These are phyloP conservation scores for Macrobrachium rosenbergii DNA, from an alignment of 1,140 invertebrate species.

Conservation along the genomic window DNA sequence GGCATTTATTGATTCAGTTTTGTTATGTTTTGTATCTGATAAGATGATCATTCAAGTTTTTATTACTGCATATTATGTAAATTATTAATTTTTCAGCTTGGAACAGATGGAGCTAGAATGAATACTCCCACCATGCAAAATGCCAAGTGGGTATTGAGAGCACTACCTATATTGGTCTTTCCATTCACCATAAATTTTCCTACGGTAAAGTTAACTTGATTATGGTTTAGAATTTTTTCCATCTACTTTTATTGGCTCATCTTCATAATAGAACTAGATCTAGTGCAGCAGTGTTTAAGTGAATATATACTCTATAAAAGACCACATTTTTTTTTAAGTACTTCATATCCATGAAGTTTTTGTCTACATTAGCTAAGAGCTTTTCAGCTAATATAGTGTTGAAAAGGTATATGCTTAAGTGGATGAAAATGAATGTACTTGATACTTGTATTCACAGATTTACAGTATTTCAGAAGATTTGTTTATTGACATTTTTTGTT, in stretches of 20 bases:
- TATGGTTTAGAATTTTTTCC: constrained; percentile 24
- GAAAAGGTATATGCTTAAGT: too few relatives aligned
- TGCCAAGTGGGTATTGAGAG: constrained; percentile 82
- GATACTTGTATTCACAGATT: too few relatives aligned
- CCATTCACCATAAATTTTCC: constrained; percentile 91
- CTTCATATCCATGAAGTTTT: too few relatives aligned
- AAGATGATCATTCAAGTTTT: not conserved
- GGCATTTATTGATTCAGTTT: not conserved
- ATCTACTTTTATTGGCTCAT: not conserved
- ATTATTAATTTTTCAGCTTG: constrained; percentile 74
- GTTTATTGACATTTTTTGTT: too few relatives aligned
- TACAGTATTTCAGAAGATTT: too few relatives aligned
- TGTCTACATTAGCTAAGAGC: too few relatives aligned
- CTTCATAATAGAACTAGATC: not conserved
- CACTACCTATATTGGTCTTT: constrained; percentile 85
- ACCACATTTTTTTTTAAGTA: too few relatives aligned
- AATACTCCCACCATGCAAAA: constrained; percentile 76
- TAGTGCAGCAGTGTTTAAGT: too few relatives aligned
- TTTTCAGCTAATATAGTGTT: too few relatives aligned
- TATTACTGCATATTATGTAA: not conserved
- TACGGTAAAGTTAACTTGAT: constrained; percentile 75
- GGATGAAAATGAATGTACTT: too few relatives aligned
- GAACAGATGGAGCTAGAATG: constrained; percentile 81
- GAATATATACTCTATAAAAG: too few relatives aligned
- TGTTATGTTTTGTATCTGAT: not conserved